A percentile compares a stretch with the other conserved stretches of the same genome.
phyloP scores from a whole-genome alignment of 2,888 invertebrate species.

The Pristionchus japonicus region DNA sequence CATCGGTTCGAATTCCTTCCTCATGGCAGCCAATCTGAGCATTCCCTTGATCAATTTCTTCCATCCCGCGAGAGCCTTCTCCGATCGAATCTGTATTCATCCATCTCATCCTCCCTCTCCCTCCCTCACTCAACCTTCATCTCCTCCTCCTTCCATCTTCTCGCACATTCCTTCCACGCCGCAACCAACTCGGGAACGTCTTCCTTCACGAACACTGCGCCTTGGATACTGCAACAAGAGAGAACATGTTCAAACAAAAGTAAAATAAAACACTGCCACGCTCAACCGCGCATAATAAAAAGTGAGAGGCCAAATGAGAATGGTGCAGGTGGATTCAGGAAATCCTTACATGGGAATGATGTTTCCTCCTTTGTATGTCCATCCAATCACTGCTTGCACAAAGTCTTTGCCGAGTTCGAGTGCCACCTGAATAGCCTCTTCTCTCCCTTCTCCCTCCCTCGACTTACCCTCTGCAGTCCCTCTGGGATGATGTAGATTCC shows the following conservation, averaged over 20 bases:
- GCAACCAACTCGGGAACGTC: constrained; percentile 86
- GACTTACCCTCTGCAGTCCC: constrained; percentile 20
- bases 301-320: too few relatives aligned
- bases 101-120: background rate
- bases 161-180: constrained; percentile 86
- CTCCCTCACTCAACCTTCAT: constrained; percentile 50
- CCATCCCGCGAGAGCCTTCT: background rate
- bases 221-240: constrained; percentile 83
- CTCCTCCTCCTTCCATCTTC: constrained; percentile 62
- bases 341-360: constrained; percentile 76
- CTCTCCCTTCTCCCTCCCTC: too few relatives aligned
- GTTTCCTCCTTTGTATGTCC: constrained; percentile 88
- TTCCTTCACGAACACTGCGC: constrained; percentile 92
- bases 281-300: too few relatives aligned
- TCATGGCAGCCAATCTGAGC: constrained; percentile 39
- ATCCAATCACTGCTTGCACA: constrained; percentile 93
- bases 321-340: background rate
- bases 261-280: too few relatives aligned
- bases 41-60: constrained; percentile 35
- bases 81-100: constrained; percentile 1
- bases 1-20: constrained; percentile 36
- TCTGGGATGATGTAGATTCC: constrained; percentile 22
- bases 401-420: constrained; percentile 92
- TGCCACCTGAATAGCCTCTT: too few relatives aligned
- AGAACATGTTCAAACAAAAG: background rate